Evolutionary conservation across 2,888 invertebrate species (phyloP).

Genomic region (Athrips mouffetella): DNA sequence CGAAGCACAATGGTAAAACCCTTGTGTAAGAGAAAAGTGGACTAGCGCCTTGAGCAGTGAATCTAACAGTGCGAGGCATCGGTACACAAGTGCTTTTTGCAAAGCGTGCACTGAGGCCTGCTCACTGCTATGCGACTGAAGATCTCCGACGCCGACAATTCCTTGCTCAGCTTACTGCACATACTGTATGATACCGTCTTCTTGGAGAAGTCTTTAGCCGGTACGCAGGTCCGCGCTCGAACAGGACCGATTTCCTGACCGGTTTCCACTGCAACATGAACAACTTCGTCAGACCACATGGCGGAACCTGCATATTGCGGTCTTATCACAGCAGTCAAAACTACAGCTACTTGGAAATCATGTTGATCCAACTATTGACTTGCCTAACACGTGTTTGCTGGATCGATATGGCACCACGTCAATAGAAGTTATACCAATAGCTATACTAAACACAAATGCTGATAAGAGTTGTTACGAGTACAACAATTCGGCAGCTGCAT

Average conservation of each 20-base stretch:
- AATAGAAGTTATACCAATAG: too few relatives aligned
- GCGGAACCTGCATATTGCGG: too few relatives aligned
- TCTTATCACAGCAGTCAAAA: too few relatives aligned
- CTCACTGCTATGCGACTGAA: constrained; percentile 64
- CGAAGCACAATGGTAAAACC: too few relatives aligned
- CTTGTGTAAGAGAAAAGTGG: neutral
- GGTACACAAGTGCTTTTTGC: constrained; percentile 65
- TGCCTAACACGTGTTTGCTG: too few relatives aligned
- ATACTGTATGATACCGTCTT: constrained; percentile 67
- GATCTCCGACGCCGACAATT: constrained; percentile 66
- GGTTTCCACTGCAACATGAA: constrained; percentile 52
- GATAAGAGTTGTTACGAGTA: too few relatives aligned
- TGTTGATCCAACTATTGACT: too few relatives aligned
- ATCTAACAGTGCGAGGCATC: constrained; percentile 57
- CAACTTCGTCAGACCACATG: neutral
- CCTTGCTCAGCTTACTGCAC: constrained; percentile 69
- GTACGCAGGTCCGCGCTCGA: constrained; percentile 68
- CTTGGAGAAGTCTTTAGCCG: constrained; percentile 68
- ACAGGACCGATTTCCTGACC: constrained; percentile 71
- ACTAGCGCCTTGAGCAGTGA: neutral
- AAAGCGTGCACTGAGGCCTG: constrained; percentile 64
- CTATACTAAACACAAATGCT: too few relatives aligned
- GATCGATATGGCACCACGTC: too few relatives aligned
- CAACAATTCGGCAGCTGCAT: too few relatives aligned
- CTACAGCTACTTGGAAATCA: too few relatives aligned